Evolutionary conservation across 2,113 vertebrate genomes (phyloP).

Genomic region (Otis tarda): DNA sequence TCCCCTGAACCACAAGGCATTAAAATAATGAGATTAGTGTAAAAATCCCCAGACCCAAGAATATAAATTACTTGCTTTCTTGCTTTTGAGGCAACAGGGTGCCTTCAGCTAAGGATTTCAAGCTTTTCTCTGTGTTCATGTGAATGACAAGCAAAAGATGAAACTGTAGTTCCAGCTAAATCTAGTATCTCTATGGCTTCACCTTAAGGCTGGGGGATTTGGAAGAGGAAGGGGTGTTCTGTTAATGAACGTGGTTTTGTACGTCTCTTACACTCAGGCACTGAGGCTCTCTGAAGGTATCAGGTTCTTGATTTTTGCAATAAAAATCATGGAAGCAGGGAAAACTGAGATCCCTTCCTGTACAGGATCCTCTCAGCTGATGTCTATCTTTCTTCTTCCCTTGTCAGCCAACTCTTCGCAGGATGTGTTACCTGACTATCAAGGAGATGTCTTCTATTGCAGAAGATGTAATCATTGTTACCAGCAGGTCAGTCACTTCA

Average conservation of each 20-base stretch:
- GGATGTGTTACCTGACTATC: constrained; percentile 98
- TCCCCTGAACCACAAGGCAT: background rate
- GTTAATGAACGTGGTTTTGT: background rate
- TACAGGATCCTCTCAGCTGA: background rate
- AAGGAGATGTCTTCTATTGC: constrained; percentile 98
- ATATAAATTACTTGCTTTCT: background rate
- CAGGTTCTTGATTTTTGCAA: background rate
- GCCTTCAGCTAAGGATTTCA: background rate
- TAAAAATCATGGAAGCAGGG: background rate
- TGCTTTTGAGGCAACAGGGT: background rate
- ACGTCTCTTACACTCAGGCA: background rate
- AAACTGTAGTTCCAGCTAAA: background rate
- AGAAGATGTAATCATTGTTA: constrained; percentile 98
- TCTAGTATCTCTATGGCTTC: background rate
- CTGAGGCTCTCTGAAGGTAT: background rate
- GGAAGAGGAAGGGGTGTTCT: background rate
- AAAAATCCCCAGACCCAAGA: background rate
- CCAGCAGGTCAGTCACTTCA: constrained; percentile 85
- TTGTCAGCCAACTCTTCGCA: constrained; percentile 85
- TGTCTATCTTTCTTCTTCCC: background rate
- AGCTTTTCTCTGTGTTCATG: background rate
- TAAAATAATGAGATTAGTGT: background rate
- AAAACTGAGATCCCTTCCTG: background rate
- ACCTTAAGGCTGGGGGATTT: background rate
- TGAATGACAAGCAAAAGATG: background rate